Base-by-base conservation (phyloP, 1,140 invertebrate species). In the Cryptotermes secundus region DNA sequence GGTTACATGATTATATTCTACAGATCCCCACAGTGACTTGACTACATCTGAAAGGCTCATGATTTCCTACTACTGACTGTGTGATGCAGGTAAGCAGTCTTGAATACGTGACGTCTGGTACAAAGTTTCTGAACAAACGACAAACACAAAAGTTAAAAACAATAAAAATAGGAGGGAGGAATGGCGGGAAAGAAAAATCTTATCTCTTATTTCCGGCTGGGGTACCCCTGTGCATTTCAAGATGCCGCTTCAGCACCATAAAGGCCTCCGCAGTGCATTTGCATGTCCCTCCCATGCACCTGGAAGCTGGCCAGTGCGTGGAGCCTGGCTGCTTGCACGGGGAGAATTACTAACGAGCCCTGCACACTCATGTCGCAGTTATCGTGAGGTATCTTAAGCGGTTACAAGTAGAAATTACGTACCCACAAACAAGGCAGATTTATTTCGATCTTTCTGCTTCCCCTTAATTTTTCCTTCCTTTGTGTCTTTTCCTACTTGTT, bases 131-230 rank as follows among this genome's bases (percentile, higher is more conserved):
- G 10, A 31, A 72, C 59, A n/a, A 31, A 72, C 16, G 14, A 19
- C 59, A 4, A n/a, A 72, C 59, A 59, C 6, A n/a, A 72, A 72
- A 72, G 59, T 31, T 31, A 10, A 72, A 72, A 72, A 72, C 26
- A 72, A n/a, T 19, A 49, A 72, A 72, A 72, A 72, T 9, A 31
- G 59, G 31, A 31, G 26, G 26, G 31, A 72, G 59, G 59, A 31
- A 72, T 72, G 59, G 59, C n/a, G 59, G 59, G 59, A 72, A 72
- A 72, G 26, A 72, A 72, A 31, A 72, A 72, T 72, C 59, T 72
- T 31, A 72, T 72, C 26, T 72, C 59, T 72, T 72, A 72, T 31
- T 72, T 72, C 59, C 59, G 59, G 59, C 59, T 31, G 26, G 59
- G 7, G n/a, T 72, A 72, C 59, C n/a, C 26, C n/a, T 16, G 3